These are phyloP conservation scores for Drosophila robusta DNA, from an alignment of 2,888 invertebrate genomes.

Conservation along the genomic window DNA sequence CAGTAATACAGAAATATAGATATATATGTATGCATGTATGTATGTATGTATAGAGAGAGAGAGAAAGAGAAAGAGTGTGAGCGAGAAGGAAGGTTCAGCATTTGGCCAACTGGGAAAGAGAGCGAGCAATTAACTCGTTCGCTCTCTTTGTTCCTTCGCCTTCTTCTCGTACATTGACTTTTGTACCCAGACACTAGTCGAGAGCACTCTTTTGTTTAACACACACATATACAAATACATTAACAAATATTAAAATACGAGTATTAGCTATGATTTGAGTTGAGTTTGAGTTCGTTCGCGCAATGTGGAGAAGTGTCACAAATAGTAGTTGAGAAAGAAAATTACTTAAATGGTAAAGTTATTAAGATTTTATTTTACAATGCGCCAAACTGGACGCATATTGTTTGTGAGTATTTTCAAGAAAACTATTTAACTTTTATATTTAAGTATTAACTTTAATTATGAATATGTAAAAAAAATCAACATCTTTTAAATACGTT, in stretches of 20 bases:
- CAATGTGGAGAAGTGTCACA: slow-evolving; percentile 45
- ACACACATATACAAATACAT: slow-evolving; percentile 81
- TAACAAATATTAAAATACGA: slow-evolving; percentile 70
- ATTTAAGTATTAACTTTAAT: slow-evolving; percentile 37
- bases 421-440: slow-evolving; percentile 64
- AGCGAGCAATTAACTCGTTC: slow-evolving; percentile 10
- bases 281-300: slow-evolving; percentile 54
- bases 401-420: slow-evolving; percentile 49
- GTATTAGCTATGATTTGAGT: slow-evolving; percentile 34
- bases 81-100: background rate
- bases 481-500: slow-evolving; percentile 66
- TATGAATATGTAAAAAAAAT: slow-evolving; percentile 42
- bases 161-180: slow-evolving; percentile 58
- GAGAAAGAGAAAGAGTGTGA: slow-evolving; percentile 13
- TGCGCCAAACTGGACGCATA: slow-evolving; percentile 52
- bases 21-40: slow-evolving; percentile 28
- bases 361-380: slow-evolving; percentile 63
- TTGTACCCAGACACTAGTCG: slow-evolving; percentile 52
- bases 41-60: slow-evolving; percentile 9
- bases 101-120: slow-evolving; percentile 2
- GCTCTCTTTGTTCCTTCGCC: slow-evolving; percentile 21
- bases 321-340: slow-evolving; percentile 36
- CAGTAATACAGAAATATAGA: slow-evolving; percentile 24
- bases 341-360: slow-evolving; percentile 31
- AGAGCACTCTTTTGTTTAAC: slow-evolving; percentile 23